Evolutionary conservation across 2,888 invertebrate genomes (phyloP), one percentile per base, ranked within the genome.

Genomic region (Drosophila putrida): DNA sequence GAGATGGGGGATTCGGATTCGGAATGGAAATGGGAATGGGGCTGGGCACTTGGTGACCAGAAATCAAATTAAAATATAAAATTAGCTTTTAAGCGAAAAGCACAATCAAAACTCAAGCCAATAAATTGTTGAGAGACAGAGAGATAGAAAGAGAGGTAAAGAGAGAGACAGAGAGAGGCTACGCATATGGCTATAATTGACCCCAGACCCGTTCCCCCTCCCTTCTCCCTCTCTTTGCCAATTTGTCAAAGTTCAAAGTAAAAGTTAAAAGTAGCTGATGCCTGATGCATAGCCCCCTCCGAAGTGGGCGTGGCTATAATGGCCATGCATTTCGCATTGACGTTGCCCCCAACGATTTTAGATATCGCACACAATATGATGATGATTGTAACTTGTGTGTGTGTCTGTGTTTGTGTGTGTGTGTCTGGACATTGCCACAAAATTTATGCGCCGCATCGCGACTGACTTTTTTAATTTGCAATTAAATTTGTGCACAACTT

Each of bases 61-160:
- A 72, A 85, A 82, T 76, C 65, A 82, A 79, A 73, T 80, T 49
- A 69, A 71, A 81, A 82, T 66, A 63, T 20, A 69, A 78, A 78
- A 47, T 46, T 73, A 64, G 63, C 58, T 66, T 65, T 71, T 58
- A 63, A 43, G 50, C 46, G 31, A 46, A 46, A 60, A 36, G 28
- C 57, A 73, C 60, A 71, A 38, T n/a, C 9, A 28, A 25, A 66
- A 39, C 41, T 66, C 20, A 57, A 46, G 65, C 46, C 74, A 78
- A 81, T 72, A 78, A 81, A 83, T 59, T 53, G 62, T 20, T 3
- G 20, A 20, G 3, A 20, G 20, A 20, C 20, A 20, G 20, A 20
- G 20, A 20, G 3, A 20, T 3, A 20, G 20, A 20, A 2, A 20
- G 1, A 20, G 20, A 20, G n/a, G n/a, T n/a, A n/a, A 0, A 6